phyloP scores from a whole-genome alignment of 37 sponge, comb jelly and placozoan genomes.

The Cladorhizidae sp. region DNA sequence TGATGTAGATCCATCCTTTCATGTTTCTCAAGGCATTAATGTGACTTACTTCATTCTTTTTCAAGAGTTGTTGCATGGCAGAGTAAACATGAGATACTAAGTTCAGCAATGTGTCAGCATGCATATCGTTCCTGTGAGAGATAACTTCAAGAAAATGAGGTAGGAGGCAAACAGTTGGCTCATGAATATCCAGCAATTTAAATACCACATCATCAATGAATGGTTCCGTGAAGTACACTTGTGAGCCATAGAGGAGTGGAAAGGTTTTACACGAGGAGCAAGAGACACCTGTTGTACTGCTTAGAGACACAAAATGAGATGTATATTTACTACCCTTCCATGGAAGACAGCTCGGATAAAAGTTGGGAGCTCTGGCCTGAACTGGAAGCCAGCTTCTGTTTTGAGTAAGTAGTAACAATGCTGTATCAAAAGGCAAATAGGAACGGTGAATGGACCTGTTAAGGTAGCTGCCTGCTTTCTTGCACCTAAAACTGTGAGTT shows the following conservation, averaged over 20 bases:
- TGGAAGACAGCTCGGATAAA: conserved; percentile 29
- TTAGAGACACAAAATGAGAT: no score
- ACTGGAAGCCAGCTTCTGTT: conserved; percentile 50
- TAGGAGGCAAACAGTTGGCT: neutral
- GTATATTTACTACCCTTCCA: conserved; percentile 59
- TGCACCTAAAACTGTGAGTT: neutral
- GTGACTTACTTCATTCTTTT: no score
- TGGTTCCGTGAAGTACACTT: conserved; percentile 17
- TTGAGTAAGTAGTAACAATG: neutral
- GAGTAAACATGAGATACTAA: conserved; percentile 6
- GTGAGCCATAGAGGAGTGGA: conserved; percentile 38
- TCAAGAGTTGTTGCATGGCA: no score
- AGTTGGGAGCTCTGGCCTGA: neutral
- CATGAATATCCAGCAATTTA: neutral
- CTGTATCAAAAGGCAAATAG: no score
- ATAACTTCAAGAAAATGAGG: conserved; percentile 20
- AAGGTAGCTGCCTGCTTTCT: no score
- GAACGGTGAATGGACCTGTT: no score
- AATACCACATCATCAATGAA: neutral
- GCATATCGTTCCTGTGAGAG: neutral
- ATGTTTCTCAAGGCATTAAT: neutral
- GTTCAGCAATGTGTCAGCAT: neutral
- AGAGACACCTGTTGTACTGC: conserved; percentile 1
- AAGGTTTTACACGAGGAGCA: neutral
- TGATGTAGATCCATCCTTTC: conserved; percentile 37